Evolutionary conservation across 37 sponge, comb jelly and placozoan genomes (phyloP), one percentile per base, ranked within the genome.

Genomic region (Agelas oroides): DNA sequence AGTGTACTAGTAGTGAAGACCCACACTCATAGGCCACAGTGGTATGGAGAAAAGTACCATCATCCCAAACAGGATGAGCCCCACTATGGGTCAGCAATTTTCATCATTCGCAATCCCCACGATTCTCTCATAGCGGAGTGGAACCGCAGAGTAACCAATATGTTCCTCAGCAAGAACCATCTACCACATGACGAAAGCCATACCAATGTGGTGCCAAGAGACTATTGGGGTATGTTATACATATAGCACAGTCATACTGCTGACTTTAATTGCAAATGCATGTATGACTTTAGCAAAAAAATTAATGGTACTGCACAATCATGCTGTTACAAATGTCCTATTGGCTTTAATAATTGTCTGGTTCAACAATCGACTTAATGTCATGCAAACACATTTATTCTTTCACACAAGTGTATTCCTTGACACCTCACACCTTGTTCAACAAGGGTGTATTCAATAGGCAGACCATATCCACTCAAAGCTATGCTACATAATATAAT

Each of bases 1-100:
- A 70, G 73, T 62, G 90, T 84, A 21, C 32, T 90, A 20, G 85
- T 67, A 0, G 75, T 90, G 23, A 90, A 90, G 61, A 64, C 90
- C 0, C 90, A 90, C 56, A 27, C 58, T 18, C n/a, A 20, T 3
- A 28, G 34, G 38, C 71, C 86, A 41, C 34, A 53, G 60, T 86
- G 86, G 86, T 41, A 46, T 1, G 80, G 65, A 12, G 76, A 33
- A 30, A 35, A 37, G 30, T 19, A 58, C 15, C 14, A 33, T 1
- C 61, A 64, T 14, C 18, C 53, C 25, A 75, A 65, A 19, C 24
- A 14, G 36, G 33, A 61, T 11, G 40, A 59, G 11, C 21, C 64
- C 41, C 65, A 31, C 67, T 90, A 65, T 52, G 69, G 62, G 20
- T 73, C 85, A 52, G 90, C 80, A 0, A 78, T 90, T 23, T 65